These are phyloP conservation scores for Felis chaus DNA, from an alignment of 2,113 vertebrate species.

Conservation along the genomic window DNA sequence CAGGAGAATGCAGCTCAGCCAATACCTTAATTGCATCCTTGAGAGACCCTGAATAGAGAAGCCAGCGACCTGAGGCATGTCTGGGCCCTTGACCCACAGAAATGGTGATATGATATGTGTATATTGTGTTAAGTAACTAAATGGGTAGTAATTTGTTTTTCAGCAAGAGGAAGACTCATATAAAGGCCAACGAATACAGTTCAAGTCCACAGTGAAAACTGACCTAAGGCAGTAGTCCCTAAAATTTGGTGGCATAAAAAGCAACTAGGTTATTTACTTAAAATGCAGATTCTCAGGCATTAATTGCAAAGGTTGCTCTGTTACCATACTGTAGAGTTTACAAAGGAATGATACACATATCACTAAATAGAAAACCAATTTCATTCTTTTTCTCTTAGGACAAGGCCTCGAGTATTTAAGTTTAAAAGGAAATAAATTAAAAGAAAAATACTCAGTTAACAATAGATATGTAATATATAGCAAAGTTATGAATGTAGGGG, in stretches of 20 bases:
- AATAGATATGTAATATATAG: not conserved
- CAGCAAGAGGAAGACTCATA: not conserved
- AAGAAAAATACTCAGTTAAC: not conserved
- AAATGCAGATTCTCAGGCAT: not conserved
- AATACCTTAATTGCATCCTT: not conserved
- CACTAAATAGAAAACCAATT: not conserved
- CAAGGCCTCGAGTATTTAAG: not conserved
- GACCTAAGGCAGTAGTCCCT: not conserved
- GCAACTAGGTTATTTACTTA: not conserved
- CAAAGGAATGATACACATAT: not conserved
- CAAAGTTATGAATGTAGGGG: not conserved
- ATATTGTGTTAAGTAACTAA: not conserved
- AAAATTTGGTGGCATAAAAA: not conserved
- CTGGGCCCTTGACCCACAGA: not conserved
- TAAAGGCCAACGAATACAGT: not conserved
- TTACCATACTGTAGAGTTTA: not conserved
- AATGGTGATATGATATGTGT: not conserved
- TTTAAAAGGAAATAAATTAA: constrained; percentile 30
- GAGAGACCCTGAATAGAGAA: not conserved
- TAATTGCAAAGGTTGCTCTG: not conserved
- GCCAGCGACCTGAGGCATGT: not conserved
- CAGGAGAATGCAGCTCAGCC: not conserved
- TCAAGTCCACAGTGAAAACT: not conserved
- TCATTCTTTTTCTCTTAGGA: not conserved
- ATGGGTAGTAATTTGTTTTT: not conserved